Base-by-base conservation (phyloP, 37 sponge, comb jelly and placozoan genomes). In the Petrosia ficiformis region DNA sequence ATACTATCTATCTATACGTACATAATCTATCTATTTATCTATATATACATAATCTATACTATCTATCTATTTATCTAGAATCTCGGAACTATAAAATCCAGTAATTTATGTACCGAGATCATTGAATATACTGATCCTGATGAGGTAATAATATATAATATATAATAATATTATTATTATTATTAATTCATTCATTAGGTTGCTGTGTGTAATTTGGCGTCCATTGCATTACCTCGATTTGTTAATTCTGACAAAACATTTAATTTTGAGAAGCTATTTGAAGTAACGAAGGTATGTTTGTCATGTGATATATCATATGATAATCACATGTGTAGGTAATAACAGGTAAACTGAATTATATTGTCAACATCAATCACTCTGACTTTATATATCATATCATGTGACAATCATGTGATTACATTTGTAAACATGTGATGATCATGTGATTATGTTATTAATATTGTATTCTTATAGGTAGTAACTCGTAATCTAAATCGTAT, bases 91-190 rank as follows among this genome's bases (percentile, higher is more conserved):
- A 98, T 98, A 77, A 93, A 95, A 72, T 93, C 90, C 70, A 95
- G 96, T 75, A 98, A 98, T 75, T 85, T 98, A 43, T 98, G 99
- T 74, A 98, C 99, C 44, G 99, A 98, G 80, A 94, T 98, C 29
- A 67, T 98, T 33, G 96, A 98, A 67, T 98, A 98, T 85, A 89
- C 93, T 57, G 74, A 81, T 28, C 92, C 99, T n/a, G 94, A 98
- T 75, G 99, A 98, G 81, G 90, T 89, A 32, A 22, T 66, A 19
- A n/a, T 26, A n/a, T 30, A 2, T 2, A 42, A 35, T 52, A 39
- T 4, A 41, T 59, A 72, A 36, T 29, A 16, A 29, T 72, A 39
- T 19, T 14, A 6, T 22, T 44, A 16, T 25, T 29, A 24, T 67
- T 11, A 25, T 22, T 1, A 26, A 68, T 70, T 37, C 34, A 33